Evolutionary conservation across 1,140 invertebrate genomes (phyloP), one percentile per base, ranked within the genome.

Genomic region (Fopius arisanus): DNA sequence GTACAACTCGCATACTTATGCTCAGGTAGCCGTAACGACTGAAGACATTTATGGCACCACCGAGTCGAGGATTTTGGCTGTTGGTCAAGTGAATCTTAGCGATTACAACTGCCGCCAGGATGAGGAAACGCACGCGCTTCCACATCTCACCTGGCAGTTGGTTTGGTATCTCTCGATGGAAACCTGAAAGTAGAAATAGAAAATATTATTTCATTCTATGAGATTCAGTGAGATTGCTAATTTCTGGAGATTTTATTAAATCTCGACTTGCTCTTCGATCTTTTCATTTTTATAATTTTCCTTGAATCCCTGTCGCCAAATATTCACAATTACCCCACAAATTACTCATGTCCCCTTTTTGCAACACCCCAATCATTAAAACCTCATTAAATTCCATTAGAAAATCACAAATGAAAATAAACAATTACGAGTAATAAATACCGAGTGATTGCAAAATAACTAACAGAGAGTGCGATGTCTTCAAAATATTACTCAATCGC

Each of bases 1-100:
- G 93, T 2, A 96, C 93, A 2, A 96, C 94, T 68, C 93, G 89
- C 94, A 95, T 95, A 78, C 93, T 94, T 83, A 95, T 94, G 83
- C 93, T 93, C 77, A 95, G 89, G 85, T 95, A 95, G 37, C 94
- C 94, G 89, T 94, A 94, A 74, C 92, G 89, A 41, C 90, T 91
- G 81, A 94, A 93, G 54, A 94, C 89, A 80, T 94, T 94, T 66
- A 94, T 91, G 48, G 92, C 92, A 77, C 92, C 92, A 70, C 93
- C 93, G 59, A 93, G 89, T 54, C 90, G 89, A 16, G 93, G 89
- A 79, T 91, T 90, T 28, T 87, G 84, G 26, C 81, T 80, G 29
- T 37, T 71, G n/a, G 74, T 68, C 2, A 70, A 40, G 16, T 78
- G 72, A 12, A 85, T 29, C 41, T 77, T 73, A 28, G 73, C 73